A percentile compares a stretch with the other conserved stretches of the same genome.
Evolutionary conservation across 2,888 invertebrate species (phyloP).

Genomic region (Lingula anatina): DNA sequence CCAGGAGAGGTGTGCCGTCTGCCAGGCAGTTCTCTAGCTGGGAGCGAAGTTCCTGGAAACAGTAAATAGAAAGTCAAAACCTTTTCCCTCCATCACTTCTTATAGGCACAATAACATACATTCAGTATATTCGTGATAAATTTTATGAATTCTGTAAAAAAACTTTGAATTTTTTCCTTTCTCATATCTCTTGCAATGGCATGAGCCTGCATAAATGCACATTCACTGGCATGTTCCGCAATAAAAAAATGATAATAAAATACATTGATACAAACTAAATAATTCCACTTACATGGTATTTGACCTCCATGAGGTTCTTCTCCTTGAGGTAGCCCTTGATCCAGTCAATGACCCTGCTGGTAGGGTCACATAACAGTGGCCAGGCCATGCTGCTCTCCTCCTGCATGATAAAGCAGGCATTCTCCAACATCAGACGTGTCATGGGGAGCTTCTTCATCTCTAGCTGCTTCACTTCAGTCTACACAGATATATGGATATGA

Average conservation of each 20-base stretch:
- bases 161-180: too few relatives aligned
- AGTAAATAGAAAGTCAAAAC: constrained; percentile 1
- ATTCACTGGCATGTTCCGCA: too few relatives aligned
- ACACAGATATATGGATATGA: too few relatives aligned
- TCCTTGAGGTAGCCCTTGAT: constrained; percentile 29
- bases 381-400: constrained; percentile 44
- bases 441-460: constrained; percentile 38
- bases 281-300: constrained; percentile 39
- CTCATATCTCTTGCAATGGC: too few relatives aligned
- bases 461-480: constrained; percentile 41
- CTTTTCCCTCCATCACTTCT: too few relatives aligned
- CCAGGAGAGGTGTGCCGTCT: constrained; percentile 45
- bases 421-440: constrained; percentile 46
- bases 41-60: constrained; percentile 42
- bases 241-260: too few relatives aligned
- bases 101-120: too few relatives aligned
- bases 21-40: constrained; percentile 50
- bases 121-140: too few relatives aligned
- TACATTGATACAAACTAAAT: background rate
- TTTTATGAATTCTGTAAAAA: too few relatives aligned
- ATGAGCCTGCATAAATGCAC: too few relatives aligned
- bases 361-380: constrained; percentile 51
- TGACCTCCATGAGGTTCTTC: constrained; percentile 37
- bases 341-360: constrained; percentile 44
- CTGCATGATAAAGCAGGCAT: constrained; percentile 48